Evolutionary conservation across 2,113 vertebrate genomes (phyloP), one percentile per base, ranked within the genome.

Genomic region (Leptobrachium leishanense): DNA sequence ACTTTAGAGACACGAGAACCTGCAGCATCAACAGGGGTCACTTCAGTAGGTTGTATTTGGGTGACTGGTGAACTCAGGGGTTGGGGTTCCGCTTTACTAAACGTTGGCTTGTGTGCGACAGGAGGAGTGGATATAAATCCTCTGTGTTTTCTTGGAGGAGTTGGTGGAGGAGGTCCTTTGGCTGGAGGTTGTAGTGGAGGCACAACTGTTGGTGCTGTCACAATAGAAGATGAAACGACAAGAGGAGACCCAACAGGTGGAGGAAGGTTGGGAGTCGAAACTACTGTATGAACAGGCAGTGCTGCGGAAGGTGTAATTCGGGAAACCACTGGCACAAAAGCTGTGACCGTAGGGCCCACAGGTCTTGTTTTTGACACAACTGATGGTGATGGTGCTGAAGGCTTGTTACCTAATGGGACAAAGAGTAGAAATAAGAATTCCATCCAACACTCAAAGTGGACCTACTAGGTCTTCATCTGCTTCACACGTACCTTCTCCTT

Each of bases 401-500:
- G 87, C 82, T 75, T 91, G 70, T 85, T 75, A 72, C 91, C 96
- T 98, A 77, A 42, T 7, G 50, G 62, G 20, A 82, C 68, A 83
- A n/a, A 50, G 39, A 74, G 57, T 15, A n/a, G 6, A 62, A 12
- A 13, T 42, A 12, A 64, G 4, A 64, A 39, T 5, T 3, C 39
- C n/a, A 64, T 46, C 62, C 6, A 8, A 7, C 55, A 11, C 13
- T 59, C 10, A 15, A 12, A 15, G 7, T 15, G 55, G 3, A 3
- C 13, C 55, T 59, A 13, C 55, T 11, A 57, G 55, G 2, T 2
- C 55, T 57, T 11, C 55, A 59, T 11, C 55, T 12, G 10, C 13
- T 13, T 0, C 0, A 11, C 39, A 41, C 88, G 85, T 83, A 98
- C 96, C 96, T 90, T 86, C 82, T 0, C 74, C 79, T 43, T 95